Evolutionary conservation across 2,113 vertebrate species (phyloP), one percentile per base, ranked within the genome.

Genomic region (Lagopus muta): DNA sequence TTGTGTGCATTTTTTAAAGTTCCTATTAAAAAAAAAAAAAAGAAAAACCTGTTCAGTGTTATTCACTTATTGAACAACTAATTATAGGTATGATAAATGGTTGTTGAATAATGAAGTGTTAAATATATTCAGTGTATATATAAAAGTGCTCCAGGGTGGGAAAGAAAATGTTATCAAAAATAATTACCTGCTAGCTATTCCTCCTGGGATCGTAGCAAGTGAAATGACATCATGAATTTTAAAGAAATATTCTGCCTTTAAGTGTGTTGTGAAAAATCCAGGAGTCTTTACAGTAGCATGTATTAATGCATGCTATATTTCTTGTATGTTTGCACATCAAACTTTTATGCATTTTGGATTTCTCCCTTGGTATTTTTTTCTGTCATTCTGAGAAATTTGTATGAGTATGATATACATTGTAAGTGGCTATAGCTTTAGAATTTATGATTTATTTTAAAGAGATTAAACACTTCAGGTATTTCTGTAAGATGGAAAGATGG

Each of bases 111-210:
- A 55, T 34, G 40, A 83, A 72, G 28, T 32, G 32, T 88, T 83
- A 89, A 81, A 89, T 83, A 36, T 77, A 78, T 65, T 82, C 78
- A 62, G 15, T 60, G 47, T 52, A 74, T 57, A 67, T 30, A 66
- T 20, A 55, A 15, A 88, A 92, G 16, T 50, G 78, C 64, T 79
- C 4, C 9, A 76, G 40, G 22, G 28, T 38, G 32, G 11, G 45
- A 74, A 84, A 67, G n/a, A 86, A 81, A 72, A 89, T 81, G 64
- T 69, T 91, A 89, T 85, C 11, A 89, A 77, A 95, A 91, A 94
- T 77, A 80, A 92, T 94, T 92, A 88, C 71, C 64, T 79, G 60
- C 55, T 82, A 70, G 15, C 32, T 50, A 15, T 62, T 71, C 34
- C 87, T 91, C 60, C 65, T 77, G 72, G 34, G 69, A 89, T 22